Conservation (phyloP, 1,140 invertebrate species). For the Drosophila obscura region DNA sequence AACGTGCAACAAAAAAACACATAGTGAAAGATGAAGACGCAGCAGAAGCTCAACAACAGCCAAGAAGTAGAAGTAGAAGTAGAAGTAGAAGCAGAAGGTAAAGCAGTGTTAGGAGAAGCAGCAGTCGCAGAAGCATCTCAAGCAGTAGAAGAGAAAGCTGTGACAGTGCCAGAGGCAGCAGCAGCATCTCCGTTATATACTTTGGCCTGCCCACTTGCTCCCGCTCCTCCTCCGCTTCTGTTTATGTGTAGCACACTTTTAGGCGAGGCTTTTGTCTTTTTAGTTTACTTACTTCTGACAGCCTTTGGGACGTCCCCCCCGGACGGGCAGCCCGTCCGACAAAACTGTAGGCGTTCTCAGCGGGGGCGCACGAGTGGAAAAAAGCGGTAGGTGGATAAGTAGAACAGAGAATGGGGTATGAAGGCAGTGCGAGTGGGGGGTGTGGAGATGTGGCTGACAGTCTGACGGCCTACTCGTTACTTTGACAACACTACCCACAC, state of each 20-base stretch:
- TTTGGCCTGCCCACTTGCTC: slow-evolving; percentile 23
- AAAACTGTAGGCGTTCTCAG: slow-evolving; percentile 26
- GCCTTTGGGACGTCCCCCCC: slow-evolving; percentile 1
- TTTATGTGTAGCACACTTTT: slow-evolving; percentile 81
- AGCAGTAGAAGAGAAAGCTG: slow-evolving; percentile 23
- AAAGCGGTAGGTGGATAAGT: neutral
- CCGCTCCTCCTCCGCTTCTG: slow-evolving; percentile 25
- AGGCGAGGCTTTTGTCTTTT: slow-evolving; percentile 79
- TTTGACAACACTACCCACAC: slow-evolving; percentile 69
- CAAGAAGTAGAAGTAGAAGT: slow-evolving; percentile 61
- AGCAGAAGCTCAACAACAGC: slow-evolving; percentile 9
- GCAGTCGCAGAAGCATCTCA: slow-evolving; percentile 16
- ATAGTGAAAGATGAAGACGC: neutral
- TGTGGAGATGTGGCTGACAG: slow-evolving; percentile 59
- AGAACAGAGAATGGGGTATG: neutral
- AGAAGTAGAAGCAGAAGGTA: slow-evolving; percentile 42
- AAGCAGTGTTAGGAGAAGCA: slow-evolving; percentile 11
- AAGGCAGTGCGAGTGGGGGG: neutral
- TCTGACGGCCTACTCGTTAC: slow-evolving; percentile 80
- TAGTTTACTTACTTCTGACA: slow-evolving; percentile 72
- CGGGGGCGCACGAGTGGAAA: neutral
- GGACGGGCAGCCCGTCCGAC: neutral
- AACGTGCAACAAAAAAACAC: slow-evolving; percentile 53
- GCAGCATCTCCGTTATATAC: slow-evolving; percentile 56
- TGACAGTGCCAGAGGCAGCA: slow-evolving; percentile 9